Percentiles rank a stretch among this genome's conserved stretches.
Evolutionary conservation across 2,888 invertebrate species (phyloP).

Genomic region (Drosophila robusta): DNA sequence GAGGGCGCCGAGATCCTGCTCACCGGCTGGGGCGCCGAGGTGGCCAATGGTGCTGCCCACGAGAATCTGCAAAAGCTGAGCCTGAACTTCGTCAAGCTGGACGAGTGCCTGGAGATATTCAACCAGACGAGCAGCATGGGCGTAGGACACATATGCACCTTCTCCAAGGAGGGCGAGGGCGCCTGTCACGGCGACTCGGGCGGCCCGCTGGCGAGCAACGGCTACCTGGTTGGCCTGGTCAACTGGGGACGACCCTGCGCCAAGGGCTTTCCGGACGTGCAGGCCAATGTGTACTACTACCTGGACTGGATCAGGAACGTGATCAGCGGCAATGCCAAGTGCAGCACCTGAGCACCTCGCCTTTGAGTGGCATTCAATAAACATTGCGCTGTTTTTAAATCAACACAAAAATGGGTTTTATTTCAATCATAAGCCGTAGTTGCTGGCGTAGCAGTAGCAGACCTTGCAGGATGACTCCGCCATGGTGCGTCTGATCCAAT

Average conservation of each 20-base stretch:
- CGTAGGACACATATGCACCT: slow-evolving; percentile 87
- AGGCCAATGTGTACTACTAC: slow-evolving; percentile 75
- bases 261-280: slow-evolving; percentile 76
- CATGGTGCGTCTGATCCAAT: slow-evolving; percentile 74
- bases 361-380: neutral
- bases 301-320: slow-evolving; percentile 71
- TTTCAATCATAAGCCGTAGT: slow-evolving; percentile 51
- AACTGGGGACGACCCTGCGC: slow-evolving; percentile 82
- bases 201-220: slow-evolving; percentile 69
- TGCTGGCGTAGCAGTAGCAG: slow-evolving; percentile 75
- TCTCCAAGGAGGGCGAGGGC: slow-evolving; percentile 86
- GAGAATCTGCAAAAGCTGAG: slow-evolving; percentile 87
- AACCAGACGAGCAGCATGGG: slow-evolving; percentile 85
- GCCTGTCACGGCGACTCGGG: slow-evolving; percentile 80
- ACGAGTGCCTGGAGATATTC: slow-evolving; percentile 86
- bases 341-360: slow-evolving; percentile 13
- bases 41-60: slow-evolving; percentile 84
- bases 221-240: slow-evolving; percentile 69
- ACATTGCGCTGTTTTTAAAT: slow-evolving; percentile 1
- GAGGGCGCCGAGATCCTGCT: slow-evolving; percentile 86
- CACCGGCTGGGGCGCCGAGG: slow-evolving; percentile 87
- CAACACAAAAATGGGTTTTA: slow-evolving; percentile 8
- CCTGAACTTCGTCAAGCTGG: slow-evolving; percentile 86
- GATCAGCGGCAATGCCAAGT: slow-evolving; percentile 56
- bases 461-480: slow-evolving; percentile 44